Conservation (phyloP, 2,113 vertebrate genomes). For the Pelmatolapia mariae region DNA sequence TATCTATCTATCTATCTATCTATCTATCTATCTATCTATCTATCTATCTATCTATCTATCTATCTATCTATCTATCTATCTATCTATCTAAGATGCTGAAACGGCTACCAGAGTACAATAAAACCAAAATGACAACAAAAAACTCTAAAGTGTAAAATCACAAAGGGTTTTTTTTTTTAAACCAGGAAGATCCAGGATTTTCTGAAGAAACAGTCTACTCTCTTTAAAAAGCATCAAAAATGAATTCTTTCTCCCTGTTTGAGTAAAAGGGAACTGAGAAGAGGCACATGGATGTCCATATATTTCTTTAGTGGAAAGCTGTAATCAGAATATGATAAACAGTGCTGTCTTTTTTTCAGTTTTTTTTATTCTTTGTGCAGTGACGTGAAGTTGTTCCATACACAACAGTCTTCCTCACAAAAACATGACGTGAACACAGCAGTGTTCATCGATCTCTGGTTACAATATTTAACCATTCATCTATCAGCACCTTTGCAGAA, state of each 20-base stretch:
- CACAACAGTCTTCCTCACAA: neutral
- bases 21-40: neutral
- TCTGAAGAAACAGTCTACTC: neutral
- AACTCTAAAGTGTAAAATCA: neutral
- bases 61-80: too few relatives aligned
- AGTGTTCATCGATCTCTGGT: neutral
- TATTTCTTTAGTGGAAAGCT: neutral
- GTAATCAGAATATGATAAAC: neutral
- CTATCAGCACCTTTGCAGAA: constrained; percentile 56
- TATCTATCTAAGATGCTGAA: neutral
- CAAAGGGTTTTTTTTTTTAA: neutral
- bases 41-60: too few relatives aligned
- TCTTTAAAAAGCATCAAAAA: neutral
- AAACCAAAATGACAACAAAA: neutral
- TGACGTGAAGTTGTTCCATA: neutral
- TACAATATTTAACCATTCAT: constrained; percentile 38
- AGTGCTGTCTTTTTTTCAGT: neutral
- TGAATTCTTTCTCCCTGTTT: neutral
- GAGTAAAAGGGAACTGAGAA: neutral
- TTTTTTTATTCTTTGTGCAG: neutral
- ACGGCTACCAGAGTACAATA: neutral
- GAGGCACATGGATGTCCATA: neutral
- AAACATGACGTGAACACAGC: neutral
- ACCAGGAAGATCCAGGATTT: neutral
- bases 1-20: too few relatives aligned